Conservation (phyloP, 1,140 invertebrate species). For the Pararge aegeria region DNA sequence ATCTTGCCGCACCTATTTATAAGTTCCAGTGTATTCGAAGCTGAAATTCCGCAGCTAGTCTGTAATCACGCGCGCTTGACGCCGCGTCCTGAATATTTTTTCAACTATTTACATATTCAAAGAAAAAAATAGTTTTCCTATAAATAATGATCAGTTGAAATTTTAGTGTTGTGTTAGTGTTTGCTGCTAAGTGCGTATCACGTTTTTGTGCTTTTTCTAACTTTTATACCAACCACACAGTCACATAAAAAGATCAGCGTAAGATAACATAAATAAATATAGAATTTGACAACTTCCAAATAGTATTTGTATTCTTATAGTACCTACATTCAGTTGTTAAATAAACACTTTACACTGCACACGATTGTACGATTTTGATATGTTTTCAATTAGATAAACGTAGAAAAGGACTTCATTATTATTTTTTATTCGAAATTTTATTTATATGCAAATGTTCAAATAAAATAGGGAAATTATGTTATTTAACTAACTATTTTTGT, state of each 20-base stretch:
- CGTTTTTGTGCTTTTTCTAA: constrained; percentile 32
- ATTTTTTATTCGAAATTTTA: no score
- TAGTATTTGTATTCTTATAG: no score
- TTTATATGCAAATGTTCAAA: no score
- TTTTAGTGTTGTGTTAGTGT: constrained; percentile 44
- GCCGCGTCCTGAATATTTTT: constrained; percentile 30
- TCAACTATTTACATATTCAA: constrained; percentile 7
- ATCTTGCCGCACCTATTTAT: constrained; percentile 67
- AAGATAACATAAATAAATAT: constrained; percentile 10
- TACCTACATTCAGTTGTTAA: no score
- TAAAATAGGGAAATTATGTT: no score
- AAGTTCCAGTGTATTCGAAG: constrained; percentile 66
- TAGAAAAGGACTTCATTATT: no score
- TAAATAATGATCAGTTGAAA: constrained; percentile 49
- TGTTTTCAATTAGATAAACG: no score
- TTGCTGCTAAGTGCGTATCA: constrained; percentile 45
- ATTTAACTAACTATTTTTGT: no score
- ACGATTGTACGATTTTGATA: no score
- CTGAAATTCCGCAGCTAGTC: constrained; percentile 68
- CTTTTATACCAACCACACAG: no score
- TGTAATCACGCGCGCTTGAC: constrained; percentile 49
- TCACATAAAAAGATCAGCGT: constrained; percentile 19
- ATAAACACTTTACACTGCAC: no score
- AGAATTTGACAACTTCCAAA: no score
- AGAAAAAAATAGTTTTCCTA: constrained; percentile 12